phyloP scores from a whole-genome alignment of 2,888 invertebrate genomes.

The Leistus spinibarbis region DNA sequence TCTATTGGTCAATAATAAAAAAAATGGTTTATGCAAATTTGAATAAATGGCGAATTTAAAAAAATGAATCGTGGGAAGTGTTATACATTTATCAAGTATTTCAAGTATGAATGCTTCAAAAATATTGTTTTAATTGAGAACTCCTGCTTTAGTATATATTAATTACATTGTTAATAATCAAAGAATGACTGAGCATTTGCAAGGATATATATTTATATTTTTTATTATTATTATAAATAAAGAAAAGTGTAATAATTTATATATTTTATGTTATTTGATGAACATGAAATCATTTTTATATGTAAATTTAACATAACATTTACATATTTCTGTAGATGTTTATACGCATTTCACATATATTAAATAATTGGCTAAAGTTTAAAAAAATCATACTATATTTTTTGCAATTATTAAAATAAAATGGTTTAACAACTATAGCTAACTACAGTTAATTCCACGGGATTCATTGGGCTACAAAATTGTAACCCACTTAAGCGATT shows the following conservation, averaged over 20 bases:
- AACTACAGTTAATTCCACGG: no score
- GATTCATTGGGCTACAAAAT: no score
- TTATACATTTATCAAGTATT: not conserved
- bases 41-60: not conserved
- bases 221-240: not conserved
- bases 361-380: no score
- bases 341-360: not conserved
- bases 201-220: conserved; percentile 16
- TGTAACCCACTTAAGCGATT: no score
- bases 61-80: not conserved
- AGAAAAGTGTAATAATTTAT: conserved; percentile 10
- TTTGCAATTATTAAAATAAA: no score
- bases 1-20: not conserved
- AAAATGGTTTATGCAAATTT: not conserved
- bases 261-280: conserved; percentile 17
- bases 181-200: conserved; percentile 9
- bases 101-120: not conserved
- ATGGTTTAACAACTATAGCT: no score
- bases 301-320: not conserved
- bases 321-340: not conserved
- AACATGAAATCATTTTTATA: conserved; percentile 17
- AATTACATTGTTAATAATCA: conserved; percentile 1
- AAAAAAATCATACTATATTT: no score
- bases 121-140: not conserved
- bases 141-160: not conserved